A percentile compares a stretch with the other conserved stretches of the same genome.
These are phyloP conservation scores for Corythornis leucogaster DNA, from an alignment of 2,797 vertebrate species.

Conservation along the genomic window DNA sequence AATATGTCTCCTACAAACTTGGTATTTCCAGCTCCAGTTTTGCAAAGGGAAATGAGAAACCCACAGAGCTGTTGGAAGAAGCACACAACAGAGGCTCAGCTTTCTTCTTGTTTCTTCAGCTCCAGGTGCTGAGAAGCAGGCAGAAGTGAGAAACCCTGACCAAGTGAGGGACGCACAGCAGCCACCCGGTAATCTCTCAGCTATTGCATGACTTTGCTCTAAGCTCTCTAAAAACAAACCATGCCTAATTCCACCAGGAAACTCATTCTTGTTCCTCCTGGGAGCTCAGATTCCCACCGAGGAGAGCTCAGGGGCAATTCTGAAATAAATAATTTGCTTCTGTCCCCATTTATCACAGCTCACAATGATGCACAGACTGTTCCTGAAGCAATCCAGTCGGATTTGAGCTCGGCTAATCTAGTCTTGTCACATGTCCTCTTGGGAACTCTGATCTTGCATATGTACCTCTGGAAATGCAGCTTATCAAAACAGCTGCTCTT, in stretches of 20 bases:
- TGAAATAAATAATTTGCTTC: neutral
- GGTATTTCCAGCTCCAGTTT: neutral
- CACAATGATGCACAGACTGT: neutral
- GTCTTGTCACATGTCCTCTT: neutral
- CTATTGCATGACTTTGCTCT: neutral
- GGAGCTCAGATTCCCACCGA: neutral
- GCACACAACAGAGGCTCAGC: neutral
- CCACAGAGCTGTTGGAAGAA: neutral
- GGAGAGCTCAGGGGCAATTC: neutral
- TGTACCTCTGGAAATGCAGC: neutral
- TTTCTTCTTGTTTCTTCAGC: neutral
- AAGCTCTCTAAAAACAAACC: neutral
- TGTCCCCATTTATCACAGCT: neutral
- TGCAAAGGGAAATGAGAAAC: neutral
- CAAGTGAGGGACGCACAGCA: neutral
- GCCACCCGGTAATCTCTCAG: neutral
- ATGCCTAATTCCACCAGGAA: neutral
- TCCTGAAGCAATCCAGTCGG: neutral
- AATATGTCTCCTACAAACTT: fast-evolving
- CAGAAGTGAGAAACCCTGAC: neutral
- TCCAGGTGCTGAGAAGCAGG: neutral
- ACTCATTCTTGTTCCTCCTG: neutral
- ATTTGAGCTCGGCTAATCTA: neutral
- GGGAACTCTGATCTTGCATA: neutral
- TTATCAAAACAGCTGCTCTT: neutral